Conservation (phyloP, 2,113 vertebrate genomes). For the Barnardius zonarius region DNA sequence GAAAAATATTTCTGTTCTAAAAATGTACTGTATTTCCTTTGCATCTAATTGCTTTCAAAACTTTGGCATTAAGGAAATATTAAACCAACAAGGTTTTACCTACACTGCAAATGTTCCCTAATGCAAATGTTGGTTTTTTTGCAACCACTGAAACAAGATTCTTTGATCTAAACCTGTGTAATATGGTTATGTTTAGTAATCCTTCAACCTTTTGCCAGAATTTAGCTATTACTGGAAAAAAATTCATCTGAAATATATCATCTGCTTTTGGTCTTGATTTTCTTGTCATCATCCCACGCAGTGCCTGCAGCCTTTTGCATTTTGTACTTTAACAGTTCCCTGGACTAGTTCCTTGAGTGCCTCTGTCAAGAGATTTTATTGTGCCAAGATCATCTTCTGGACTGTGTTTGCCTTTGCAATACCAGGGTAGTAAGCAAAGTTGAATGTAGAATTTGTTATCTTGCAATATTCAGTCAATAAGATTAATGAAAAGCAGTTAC, state of each 20-base stretch:
- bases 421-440: not conserved
- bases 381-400: not conserved
- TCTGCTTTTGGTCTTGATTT: constrained; percentile 54
- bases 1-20: not conserved
- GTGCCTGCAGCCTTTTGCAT: not conserved
- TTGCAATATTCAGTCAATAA: not conserved
- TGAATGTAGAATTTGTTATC: constrained; percentile 2
- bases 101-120: not conserved
- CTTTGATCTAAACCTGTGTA: constrained; percentile 45
- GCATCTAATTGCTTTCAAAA: constrained; percentile 20
- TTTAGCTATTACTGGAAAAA: constrained; percentile 17
- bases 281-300: constrained; percentile 21
- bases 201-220: constrained; percentile 40
- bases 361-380: not conserved
- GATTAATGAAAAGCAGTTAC: not conserved
- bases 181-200: constrained; percentile 54
- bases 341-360: not conserved
- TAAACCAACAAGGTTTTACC: not conserved
- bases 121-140: constrained; percentile 20
- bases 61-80: constrained; percentile 18
- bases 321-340: not conserved
- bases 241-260: constrained; percentile 43
- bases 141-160: constrained; percentile 20
- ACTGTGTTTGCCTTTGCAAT: not conserved
- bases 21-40: not conserved